Evolutionary conservation across 1,140 invertebrate species (phyloP).

Genomic region (Neocloeon triangulifer): DNA sequence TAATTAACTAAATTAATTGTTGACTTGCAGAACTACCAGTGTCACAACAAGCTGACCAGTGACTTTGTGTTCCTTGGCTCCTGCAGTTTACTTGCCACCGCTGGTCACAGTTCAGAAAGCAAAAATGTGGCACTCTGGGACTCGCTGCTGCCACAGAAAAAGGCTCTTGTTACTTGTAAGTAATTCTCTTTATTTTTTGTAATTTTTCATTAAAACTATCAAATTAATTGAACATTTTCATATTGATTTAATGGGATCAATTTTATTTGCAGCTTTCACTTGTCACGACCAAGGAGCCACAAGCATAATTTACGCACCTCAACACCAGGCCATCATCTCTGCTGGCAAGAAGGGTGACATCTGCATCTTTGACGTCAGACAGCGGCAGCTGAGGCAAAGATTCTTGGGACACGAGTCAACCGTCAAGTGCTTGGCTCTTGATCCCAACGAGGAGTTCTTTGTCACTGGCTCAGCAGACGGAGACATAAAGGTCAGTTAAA

Average conservation of each 20-base stretch:
- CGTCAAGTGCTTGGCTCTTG: constrained; percentile 83
- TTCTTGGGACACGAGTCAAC: constrained; percentile 82
- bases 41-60: constrained; percentile 89
- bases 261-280: constrained; percentile 42
- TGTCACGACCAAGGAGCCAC: constrained; percentile 83
- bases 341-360: constrained; percentile 92
- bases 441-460: constrained; percentile 89
- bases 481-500: constrained; percentile 70
- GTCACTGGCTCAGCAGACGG: constrained; percentile 96
- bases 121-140: constrained; percentile 98
- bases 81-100: constrained; percentile 91
- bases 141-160: constrained; percentile 84
- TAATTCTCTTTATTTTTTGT: constrained; percentile 7
- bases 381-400: constrained; percentile 64
- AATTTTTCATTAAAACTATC: constrained; percentile 1
- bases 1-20: constrained; percentile 2
- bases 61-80: constrained; percentile 96
- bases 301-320: constrained; percentile 75
- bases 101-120: constrained; percentile 88
- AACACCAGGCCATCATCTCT: constrained; percentile 75
- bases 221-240: neutral
- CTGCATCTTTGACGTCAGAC: constrained; percentile 82
- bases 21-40: constrained; percentile 69
- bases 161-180: constrained; percentile 69
- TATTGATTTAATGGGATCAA: no score